Conservation (phyloP, 2,888 invertebrate species). For the Synergus laeviventris region DNA sequence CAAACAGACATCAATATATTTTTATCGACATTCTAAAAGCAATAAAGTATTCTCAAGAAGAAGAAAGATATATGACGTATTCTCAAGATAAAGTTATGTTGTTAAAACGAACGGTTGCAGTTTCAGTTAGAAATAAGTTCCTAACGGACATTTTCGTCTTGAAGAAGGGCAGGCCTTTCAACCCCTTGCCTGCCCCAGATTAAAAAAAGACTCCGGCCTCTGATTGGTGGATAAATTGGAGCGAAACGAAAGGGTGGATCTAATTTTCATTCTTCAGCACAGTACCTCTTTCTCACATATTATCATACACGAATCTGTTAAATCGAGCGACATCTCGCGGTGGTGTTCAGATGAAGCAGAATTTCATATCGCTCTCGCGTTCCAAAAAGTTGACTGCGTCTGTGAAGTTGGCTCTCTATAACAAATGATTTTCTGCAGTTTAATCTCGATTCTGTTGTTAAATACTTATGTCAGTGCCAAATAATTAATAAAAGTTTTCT, state of each 20-base stretch:
- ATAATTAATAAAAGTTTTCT: too few relatives aligned
- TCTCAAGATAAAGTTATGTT: too few relatives aligned
- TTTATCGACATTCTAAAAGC: too few relatives aligned
- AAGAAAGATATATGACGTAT: too few relatives aligned
- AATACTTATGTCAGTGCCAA: not conserved
- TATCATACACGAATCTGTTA: constrained; percentile 6
- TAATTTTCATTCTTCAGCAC: constrained; percentile 41
- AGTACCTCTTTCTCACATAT: constrained; percentile 24
- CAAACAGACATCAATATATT: not conserved
- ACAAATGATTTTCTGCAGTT: not conserved
- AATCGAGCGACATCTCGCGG: constrained; percentile 41
- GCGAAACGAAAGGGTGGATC: constrained; percentile 67
- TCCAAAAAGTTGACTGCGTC: not conserved
- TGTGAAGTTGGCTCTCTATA: not conserved
- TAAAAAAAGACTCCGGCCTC: constrained; percentile 51
- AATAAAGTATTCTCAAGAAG: too few relatives aligned
- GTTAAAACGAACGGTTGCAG: not conserved
- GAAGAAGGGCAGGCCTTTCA: constrained; percentile 59
- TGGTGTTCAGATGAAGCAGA: constrained; percentile 8
- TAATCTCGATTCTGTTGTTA: not conserved
- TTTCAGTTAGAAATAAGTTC: constrained; percentile 24
- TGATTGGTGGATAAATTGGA: constrained; percentile 70
- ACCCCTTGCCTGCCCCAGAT: constrained; percentile 59
- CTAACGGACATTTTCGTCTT: constrained; percentile 46
- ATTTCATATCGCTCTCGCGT: not conserved